Percentiles rank a stretch among this genome's conserved stretches.
phyloP scores from a whole-genome alignment of 2,113 vertebrate genomes.

The Erythrolamprus reginae region DNA sequence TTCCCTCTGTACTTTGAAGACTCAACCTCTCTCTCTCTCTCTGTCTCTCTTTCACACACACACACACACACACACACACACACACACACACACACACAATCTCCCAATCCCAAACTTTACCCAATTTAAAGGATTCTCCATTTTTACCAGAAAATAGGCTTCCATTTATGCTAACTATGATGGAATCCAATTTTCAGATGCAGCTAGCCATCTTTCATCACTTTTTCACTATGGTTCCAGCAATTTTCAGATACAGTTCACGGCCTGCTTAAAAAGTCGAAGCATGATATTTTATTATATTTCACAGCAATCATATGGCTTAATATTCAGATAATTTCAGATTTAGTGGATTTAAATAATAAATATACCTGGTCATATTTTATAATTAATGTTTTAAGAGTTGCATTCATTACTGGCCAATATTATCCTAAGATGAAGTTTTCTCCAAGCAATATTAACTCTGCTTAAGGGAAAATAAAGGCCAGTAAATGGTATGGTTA shows the following conservation, averaged over 20 bases:
- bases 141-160: background rate
- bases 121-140: background rate
- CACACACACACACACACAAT: background rate
- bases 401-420: constrained; percentile 43
- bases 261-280: background rate
- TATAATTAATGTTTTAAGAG: constrained; percentile 27
- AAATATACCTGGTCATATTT: constrained; percentile 24
- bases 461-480: constrained; percentile 50
- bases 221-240: background rate
- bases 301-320: background rate
- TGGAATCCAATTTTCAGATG: background rate
- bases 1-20: background rate
- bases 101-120: background rate
- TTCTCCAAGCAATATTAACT: constrained; percentile 46
- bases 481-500: constrained; percentile 28
- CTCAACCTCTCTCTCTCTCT: background rate
- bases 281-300: background rate
- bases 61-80: background rate
- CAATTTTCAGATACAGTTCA: background rate
- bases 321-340: constrained; percentile 28
- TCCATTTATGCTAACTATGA: background rate
- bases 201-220: background rate
- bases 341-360: constrained; percentile 35
- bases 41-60: background rate
- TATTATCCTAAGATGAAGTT: constrained; percentile 49